Base-by-base conservation (phyloP, 2,888 invertebrate species). In the Volucella zonaria region DNA sequence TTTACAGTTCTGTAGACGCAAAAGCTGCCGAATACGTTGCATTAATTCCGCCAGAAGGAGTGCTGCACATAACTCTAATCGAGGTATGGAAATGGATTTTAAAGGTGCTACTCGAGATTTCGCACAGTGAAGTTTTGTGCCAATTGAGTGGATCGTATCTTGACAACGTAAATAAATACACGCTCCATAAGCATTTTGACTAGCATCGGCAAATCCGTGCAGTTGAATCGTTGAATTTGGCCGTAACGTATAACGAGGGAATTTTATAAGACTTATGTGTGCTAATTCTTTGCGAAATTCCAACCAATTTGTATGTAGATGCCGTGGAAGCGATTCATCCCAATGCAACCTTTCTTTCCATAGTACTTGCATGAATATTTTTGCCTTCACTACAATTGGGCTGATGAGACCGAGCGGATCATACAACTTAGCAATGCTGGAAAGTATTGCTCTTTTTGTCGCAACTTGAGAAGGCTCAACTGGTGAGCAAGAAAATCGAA, bases 41-140 rank as follows among this genome's bases (percentile, higher is more conserved):
- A 52, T 52, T 18, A 52, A 18, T 52, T 52, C 52, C 15, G 15
- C 52, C 15, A 68, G 31, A 38, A 68, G 68, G 31, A 56, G 31
- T 8, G 45, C 56, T 31, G 45, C 68, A 31, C 68, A 56, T 45
- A 68, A 31, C 52, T 67, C 67, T 6, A 67, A n/a, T 43, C 42
- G 40, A 4, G 54, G 54, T 23, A 67, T 67, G 54, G 67, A 54
- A 11, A 67, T 54, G 2, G 67, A 54, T 14, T 51, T 67, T 23
- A 54, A 11, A 11, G 67, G 54, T 14, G 54, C 54, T 11, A 45
- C 67, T 38, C 66, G 51, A 23, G 66, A 42, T 52, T 66, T 52
- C 11, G 52, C 31, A 31, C 52, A 52, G 15, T 18, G 15, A 15
- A 52, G 52, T 52, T 52, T n/a, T 15, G n/a, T 52, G 10, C 52